Base-by-base conservation (phyloP, 1,140 invertebrate genomes). In the Ips nitidus region DNA sequence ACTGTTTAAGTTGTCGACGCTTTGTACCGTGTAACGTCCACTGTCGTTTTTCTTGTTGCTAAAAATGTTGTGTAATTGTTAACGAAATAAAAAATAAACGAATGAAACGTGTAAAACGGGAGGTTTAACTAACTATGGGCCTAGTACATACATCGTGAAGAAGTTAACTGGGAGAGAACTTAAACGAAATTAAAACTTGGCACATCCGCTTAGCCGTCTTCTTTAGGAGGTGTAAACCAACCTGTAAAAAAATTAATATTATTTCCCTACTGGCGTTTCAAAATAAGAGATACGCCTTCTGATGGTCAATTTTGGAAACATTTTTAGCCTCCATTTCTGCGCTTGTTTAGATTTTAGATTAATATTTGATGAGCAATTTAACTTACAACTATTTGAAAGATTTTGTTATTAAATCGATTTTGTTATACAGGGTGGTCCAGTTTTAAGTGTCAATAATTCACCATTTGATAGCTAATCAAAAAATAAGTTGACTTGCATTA, bases 201-300 rank as follows among this genome's bases (percentile, higher is more conserved):
- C n/a, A 1, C n/a, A 71, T 68, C 55, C 56, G 64, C 64, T 90
- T 93, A 93, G 84, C 91, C 91, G 81, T 93, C 91, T 84, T 93
- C 91, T 80, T 93, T 93, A 5, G 91, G 91, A 38, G 91, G 91
- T 74, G 91, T 93, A 77, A 92, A 93, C 91, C 91, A 93, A 74
- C 91, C 91, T 93, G 75, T 3, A 81, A 86, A 64, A 70, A 63
- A 69, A 8, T 65, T 8, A 52, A 56, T 41, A 58, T 60, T 52
- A 68, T 1, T n/a, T 39, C 6, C 7, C 52, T 43, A 42, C 7
- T 59, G 4, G 6, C 36, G 36, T 7, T 55, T 22, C 22, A 22
- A 22, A 55, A 36, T n/a, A 7, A 55, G 22, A 22, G 22, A 22
- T 22, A 22, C 22, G 22, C 22, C 22, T 22, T 22, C 22, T 22